Percentiles rank a stretch among this genome's conserved stretches.
Evolutionary conservation across 2,797 vertebrate species (phyloP).

Genomic region (Rhynchotus rufescens): DNA sequence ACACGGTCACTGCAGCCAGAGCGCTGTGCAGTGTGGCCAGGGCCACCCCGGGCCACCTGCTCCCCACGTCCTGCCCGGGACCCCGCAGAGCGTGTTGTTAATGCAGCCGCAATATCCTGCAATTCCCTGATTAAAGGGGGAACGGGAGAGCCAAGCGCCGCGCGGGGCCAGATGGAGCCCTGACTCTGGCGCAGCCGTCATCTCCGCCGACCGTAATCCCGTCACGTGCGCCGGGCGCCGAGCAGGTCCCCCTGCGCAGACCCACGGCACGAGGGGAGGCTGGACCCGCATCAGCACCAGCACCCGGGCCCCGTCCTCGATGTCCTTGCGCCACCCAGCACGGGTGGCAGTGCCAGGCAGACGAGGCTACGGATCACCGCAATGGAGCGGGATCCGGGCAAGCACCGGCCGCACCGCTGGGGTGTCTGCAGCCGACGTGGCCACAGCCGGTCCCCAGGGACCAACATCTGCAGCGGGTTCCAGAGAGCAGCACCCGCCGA

Average conservation of each 20-base stretch:
- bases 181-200: constrained; percentile 65
- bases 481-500: too few species aligned
- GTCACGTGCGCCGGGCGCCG: neutral
- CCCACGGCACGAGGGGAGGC: neutral
- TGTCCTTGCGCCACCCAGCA: neutral
- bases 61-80: neutral
- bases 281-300: accelerated
- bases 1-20: accelerated
- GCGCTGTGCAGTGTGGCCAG: neutral
- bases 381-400: neutral
- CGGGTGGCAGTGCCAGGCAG: neutral
- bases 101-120: constrained; percentile 61
- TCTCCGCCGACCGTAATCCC: constrained; percentile 57
- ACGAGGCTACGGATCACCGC: neutral
- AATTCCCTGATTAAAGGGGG: constrained; percentile 68
- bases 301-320: accelerated
- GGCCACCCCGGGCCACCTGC: accelerated
- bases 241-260: neutral
- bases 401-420: too few species aligned
- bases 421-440: too few species aligned
- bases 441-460: neutral
- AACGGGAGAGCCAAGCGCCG: constrained; percentile 6
- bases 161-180: constrained; percentile 68
- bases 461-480: too few species aligned
- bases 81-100: constrained; percentile 7